Evolutionary conservation across 2,888 invertebrate species (phyloP).

Genomic region (Tetanocera ferruginea): DNA sequence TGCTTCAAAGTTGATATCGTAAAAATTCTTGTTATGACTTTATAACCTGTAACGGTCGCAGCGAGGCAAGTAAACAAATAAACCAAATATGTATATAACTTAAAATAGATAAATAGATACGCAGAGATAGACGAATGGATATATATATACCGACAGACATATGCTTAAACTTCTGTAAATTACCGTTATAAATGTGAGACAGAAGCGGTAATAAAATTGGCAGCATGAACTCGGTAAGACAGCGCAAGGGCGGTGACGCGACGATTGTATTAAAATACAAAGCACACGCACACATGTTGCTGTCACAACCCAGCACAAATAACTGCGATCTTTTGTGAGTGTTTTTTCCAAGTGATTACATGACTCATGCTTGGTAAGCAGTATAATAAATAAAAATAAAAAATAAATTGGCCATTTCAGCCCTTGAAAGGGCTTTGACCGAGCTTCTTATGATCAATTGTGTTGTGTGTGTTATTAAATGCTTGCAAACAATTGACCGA

Average conservation of each 20-base stretch:
- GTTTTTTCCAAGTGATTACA: too few relatives aligned
- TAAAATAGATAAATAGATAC: not conserved
- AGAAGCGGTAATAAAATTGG: conserved; percentile 1
- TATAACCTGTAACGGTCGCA: not conserved
- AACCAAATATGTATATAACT: not conserved
- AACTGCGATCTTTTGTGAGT: too few relatives aligned
- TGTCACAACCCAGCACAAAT: not conserved
- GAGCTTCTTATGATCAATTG: too few relatives aligned
- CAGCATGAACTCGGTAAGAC: not conserved
- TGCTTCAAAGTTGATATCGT: not conserved
- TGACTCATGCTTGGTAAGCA: too few relatives aligned
- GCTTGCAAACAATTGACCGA: too few relatives aligned
- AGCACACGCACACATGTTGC: conserved; percentile 20
- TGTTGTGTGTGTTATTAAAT: too few relatives aligned
- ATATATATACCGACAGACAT: conserved; percentile 5
- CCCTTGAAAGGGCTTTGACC: too few relatives aligned
- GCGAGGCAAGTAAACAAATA: not conserved
- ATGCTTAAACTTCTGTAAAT: conserved; percentile 17
- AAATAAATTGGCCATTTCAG: too few relatives aligned
- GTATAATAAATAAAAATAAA: too few relatives aligned
- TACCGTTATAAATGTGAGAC: conserved; percentile 8
- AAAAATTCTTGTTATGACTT: conserved; percentile 16
- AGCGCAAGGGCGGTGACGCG: not conserved
- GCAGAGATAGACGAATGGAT: not conserved
- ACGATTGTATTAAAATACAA: not conserved